Percentiles rank a stretch among this genome's conserved stretches.
Conservation (phyloP, 2,797 vertebrate species). For the Alauda arvensis region DNA sequence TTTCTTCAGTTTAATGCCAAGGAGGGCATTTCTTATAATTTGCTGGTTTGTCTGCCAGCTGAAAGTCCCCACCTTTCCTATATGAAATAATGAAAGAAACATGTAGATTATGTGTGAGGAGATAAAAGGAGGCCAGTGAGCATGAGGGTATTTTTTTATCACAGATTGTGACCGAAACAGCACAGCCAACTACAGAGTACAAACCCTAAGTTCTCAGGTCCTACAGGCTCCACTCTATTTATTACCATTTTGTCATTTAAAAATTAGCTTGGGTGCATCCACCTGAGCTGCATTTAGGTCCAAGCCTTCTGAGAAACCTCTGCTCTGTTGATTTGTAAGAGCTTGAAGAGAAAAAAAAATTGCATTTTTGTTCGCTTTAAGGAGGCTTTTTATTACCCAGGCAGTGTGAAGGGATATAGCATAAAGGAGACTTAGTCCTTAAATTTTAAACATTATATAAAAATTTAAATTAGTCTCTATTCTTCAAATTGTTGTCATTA, state of each 20-base stretch:
- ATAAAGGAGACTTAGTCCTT: slow-evolving; percentile 30
- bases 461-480: slow-evolving; percentile 60
- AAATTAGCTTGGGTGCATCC: not conserved
- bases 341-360: not conserved
- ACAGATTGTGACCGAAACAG: not conserved
- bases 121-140: not conserved
- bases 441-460: slow-evolving; percentile 63
- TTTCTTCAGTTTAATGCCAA: not conserved
- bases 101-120: not conserved
- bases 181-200: not conserved
- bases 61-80: not conserved
- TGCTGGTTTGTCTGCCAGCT: not conserved
- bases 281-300: not conserved
- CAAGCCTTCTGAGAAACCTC: not conserved
- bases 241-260: not conserved
- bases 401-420: not conserved
- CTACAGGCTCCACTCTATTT: not conserved
- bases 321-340: not conserved
- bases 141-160: not conserved
- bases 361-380: slow-evolving; percentile 5
- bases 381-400: not conserved
- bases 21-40: not conserved
- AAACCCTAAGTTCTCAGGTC: not conserved
- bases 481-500: slow-evolving; percentile 60
- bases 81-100: not conserved